phyloP scores from a whole-genome alignment of 2,888 invertebrate genomes.

The Philereme vetulata region DNA sequence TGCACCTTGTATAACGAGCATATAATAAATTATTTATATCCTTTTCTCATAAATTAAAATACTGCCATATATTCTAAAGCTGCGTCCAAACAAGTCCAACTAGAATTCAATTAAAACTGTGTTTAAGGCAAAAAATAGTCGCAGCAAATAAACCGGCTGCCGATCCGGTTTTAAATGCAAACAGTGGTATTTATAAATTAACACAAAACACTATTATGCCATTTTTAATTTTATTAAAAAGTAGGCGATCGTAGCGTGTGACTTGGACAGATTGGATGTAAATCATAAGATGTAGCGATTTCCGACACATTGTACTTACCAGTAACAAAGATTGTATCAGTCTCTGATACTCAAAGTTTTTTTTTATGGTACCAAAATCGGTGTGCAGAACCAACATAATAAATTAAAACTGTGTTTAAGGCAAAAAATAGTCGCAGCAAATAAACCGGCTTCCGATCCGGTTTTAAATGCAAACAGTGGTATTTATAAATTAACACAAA shows the following conservation, averaged over 20 bases:
- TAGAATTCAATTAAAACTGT: conserved; percentile 28
- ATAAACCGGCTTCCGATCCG: conserved; percentile 22
- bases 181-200: conserved; percentile 30
- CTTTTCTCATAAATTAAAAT: not conserved
- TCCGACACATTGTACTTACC: not conserved
- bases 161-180: conserved; percentile 24
- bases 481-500: conserved; percentile 33
- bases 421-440: conserved; percentile 17
- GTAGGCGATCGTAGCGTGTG: conserved; percentile 29
- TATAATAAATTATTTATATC: too few relatives aligned
- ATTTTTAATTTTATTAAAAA: conserved; percentile 35
- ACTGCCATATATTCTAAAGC: not conserved
- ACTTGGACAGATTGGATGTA: conserved; percentile 7
- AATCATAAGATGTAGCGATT: conserved; percentile 12
- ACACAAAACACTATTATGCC: conserved; percentile 31
- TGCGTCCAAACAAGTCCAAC: conserved; percentile 13
- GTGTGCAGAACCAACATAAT: too few relatives aligned
- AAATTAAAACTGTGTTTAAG: conserved; percentile 24
- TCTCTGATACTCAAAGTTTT: too few relatives aligned
- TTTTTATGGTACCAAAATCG: too few relatives aligned
- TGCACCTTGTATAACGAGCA: too few relatives aligned
- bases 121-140: conserved; percentile 18
- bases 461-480: conserved; percentile 18
- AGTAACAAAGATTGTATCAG: not conserved
- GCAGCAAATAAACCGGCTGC: conserved; percentile 12